Base-by-base conservation (phyloP, 1,140 invertebrate genomes). In the Macrobrachium nipponense region DNA sequence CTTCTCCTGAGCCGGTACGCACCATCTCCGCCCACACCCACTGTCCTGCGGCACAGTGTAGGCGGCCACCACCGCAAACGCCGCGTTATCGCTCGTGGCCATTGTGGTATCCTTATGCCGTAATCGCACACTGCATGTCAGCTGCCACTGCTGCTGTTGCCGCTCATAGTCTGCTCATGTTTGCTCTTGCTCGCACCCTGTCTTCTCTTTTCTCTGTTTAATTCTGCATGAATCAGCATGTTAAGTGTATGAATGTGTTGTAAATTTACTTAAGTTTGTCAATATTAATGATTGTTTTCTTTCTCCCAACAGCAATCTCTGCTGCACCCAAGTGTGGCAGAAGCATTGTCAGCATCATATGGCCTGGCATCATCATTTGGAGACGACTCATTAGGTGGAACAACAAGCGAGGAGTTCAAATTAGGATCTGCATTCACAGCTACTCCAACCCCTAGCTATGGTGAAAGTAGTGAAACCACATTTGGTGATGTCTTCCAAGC, bases 301-400 rank as follows among this genome's bases (percentile, higher is more conserved):
- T 51, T 66, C 59, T 82, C 83, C 61, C 91, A 91, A 36, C 93
- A 94, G 93, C 93, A 92, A 89, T 92, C 93, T 72, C 94, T 94
- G 90, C 93, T 93, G 90, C 93, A 93, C 89, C 93, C 93, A 90
- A 94, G 93, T 90, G 93, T 94, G 89, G 93, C 93, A 87, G 94
- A 94, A 89, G 91, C 94, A 89, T 91, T 94, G 81, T 93, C 92
- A 87, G 93, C 93, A 20, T 92, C 93, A 23, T 90, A 88, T 79
- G 82, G 88, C 75, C 72, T 88, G 61, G 70, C 78, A n/a, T 60
- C 87, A 23, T 17, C 80, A 60, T 89, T 88, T 81, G 88, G 88
- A 18, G 87, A 88, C 17, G 89, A 89, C 51, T 82, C 86, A 43
- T 60, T 88, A 58, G 80, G 83, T 43, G 64, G 86, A 68, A 81